Percentiles rank a stretch among this genome's conserved stretches.
phyloP scores from a whole-genome alignment of 2,797 vertebrate genomes.

The Sebastes hubbsi region DNA sequence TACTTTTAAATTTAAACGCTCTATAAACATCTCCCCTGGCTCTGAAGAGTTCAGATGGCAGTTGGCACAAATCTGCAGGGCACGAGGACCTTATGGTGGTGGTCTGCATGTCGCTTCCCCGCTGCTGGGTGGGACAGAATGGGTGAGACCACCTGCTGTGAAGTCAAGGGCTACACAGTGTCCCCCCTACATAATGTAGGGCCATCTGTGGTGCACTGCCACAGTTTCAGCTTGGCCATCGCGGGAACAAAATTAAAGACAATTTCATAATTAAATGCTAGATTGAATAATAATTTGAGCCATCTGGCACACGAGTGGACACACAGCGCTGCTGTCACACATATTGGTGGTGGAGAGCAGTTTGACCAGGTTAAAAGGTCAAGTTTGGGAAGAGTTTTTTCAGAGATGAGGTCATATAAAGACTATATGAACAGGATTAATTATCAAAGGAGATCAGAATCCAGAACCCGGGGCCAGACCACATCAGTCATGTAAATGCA shows the following conservation, averaged over 20 bases:
- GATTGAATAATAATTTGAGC: neutral
- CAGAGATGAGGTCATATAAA: neutral
- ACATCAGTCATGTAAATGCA: too few species aligned
- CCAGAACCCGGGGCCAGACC: neutral
- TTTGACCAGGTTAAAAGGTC: neutral
- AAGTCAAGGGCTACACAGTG: neutral
- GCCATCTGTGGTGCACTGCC: constrained; percentile 26
- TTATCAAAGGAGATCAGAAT: neutral
- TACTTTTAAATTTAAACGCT: neutral
- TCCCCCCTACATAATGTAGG: neutral
- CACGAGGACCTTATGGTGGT: constrained; percentile 33
- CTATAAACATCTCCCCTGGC: neutral
- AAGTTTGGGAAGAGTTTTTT: neutral
- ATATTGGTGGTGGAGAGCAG: neutral
- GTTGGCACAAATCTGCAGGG: constrained; percentile 17
- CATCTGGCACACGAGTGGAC: neutral
- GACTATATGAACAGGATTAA: neutral
- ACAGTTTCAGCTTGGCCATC: neutral
- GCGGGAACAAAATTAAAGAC: neutral
- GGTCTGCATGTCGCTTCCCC: constrained; percentile 3
- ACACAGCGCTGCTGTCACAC: neutral
- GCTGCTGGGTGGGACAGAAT: constrained; percentile 18
- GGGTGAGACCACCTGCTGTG: constrained; percentile 31
- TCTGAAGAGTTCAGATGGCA: neutral
- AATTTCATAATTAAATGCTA: neutral